These are phyloP conservation scores for Drosophila pegasa DNA, from an alignment of 2,888 invertebrate genomes.

Conservation along the genomic window DNA sequence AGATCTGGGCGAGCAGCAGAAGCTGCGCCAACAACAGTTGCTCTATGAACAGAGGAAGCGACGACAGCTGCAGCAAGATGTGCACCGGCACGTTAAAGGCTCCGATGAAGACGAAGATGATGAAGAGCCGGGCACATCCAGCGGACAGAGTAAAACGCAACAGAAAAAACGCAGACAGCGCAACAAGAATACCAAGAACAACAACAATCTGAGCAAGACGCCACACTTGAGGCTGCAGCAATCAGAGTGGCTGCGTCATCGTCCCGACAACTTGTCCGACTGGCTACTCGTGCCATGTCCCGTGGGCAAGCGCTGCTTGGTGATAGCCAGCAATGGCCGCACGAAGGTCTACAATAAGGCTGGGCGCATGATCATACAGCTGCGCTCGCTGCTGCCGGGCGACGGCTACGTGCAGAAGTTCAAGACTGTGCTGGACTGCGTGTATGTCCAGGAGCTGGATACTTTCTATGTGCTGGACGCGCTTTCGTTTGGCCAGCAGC, in stretches of 20 bases:
- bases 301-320: constrained; percentile 91
- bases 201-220: constrained; percentile 23
- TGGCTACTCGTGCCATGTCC: constrained; percentile 94
- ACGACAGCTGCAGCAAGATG: constrained; percentile 77
- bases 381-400: constrained; percentile 84
- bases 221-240: constrained; percentile 88
- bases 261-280: constrained; percentile 91
- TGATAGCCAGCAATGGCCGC: constrained; percentile 89
- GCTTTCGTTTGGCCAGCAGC: constrained; percentile 80
- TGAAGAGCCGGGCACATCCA: constrained; percentile 1
- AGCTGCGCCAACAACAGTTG: constrained; percentile 70
- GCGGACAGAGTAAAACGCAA: constrained; percentile 13
- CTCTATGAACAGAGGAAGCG: constrained; percentile 79
- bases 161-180: constrained; percentile 26
- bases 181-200: constrained; percentile 26
- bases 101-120: constrained; percentile 20
- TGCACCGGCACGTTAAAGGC: constrained; percentile 37
- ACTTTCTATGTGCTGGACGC: constrained; percentile 92
- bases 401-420: constrained; percentile 56
- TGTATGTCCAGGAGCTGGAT: constrained; percentile 88
- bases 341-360: constrained; percentile 90
- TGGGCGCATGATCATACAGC: constrained; percentile 87
- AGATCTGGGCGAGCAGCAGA: constrained; percentile 65
- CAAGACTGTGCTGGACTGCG: constrained; percentile 90
- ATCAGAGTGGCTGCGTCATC: constrained; percentile 97